These are phyloP conservation scores for Cerceris ruficornis DNA, from an alignment of 2,888 invertebrate genomes.

Conservation along the genomic window DNA sequence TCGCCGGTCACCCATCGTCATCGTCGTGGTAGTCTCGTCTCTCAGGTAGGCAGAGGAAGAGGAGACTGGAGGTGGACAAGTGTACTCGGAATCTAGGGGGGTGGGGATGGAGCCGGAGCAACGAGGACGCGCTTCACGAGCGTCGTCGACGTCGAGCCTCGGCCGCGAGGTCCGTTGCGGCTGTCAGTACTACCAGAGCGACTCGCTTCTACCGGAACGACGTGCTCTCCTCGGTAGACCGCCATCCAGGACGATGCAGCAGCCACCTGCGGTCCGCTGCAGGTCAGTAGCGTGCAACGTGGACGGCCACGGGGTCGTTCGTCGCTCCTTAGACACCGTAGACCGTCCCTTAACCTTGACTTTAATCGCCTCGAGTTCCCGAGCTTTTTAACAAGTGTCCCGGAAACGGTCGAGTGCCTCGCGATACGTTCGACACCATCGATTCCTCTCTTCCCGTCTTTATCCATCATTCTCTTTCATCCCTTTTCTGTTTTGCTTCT, in stretches of 20 bases:
- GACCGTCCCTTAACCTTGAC: no score
- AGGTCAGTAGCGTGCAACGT: constrained; percentile 68
- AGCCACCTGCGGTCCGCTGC: constrained; percentile 71
- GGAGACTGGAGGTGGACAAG: constrained; percentile 83
- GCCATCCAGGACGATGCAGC: constrained; percentile 84
- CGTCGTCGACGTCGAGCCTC: constrained; percentile 84
- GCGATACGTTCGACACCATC: no score
- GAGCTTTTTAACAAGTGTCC: no score
- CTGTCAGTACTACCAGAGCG: constrained; percentile 92
- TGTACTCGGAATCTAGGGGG: constrained; percentile 85
- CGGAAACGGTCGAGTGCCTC: no score
- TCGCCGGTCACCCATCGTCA: neutral
- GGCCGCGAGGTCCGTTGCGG: constrained; percentile 91
- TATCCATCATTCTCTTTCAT: no score
- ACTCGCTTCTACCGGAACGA: constrained; percentile 90
- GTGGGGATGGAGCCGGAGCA: constrained; percentile 87
- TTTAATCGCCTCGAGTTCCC: no score
- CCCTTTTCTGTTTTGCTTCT: no score
- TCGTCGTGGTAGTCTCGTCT: constrained; percentile 10
- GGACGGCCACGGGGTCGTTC: neutral
- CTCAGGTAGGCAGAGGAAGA: constrained; percentile 59
- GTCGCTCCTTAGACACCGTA: no score
- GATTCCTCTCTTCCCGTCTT: no score
- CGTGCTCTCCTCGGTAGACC: constrained; percentile 87
- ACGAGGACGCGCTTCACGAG: constrained; percentile 88